Base-by-base conservation (phyloP, 2,113 vertebrate species). In the Cryptotis parvus region DNA sequence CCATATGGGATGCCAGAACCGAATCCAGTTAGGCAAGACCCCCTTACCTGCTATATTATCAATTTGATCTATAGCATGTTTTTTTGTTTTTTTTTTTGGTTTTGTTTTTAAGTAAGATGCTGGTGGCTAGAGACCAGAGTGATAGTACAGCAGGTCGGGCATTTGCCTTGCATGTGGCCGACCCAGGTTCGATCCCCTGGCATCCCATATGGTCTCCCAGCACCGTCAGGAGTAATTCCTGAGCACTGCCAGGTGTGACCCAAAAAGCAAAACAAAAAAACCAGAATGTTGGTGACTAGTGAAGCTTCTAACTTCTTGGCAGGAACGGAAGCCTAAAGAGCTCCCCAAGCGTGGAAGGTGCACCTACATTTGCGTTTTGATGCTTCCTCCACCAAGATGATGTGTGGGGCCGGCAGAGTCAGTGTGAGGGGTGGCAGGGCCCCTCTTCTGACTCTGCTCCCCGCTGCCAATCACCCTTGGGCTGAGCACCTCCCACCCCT, bases 51-150 rank as follows among this genome's bases (percentile, higher is more conserved):
- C 58, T 61, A 20, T 61, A 26, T 20, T 61, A 61, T 26, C 58
- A 61, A 2, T 26, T 61, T 4, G 26, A 6, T 20, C 58, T 26
- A 26, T 5, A 61, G 58, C 26, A 15, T 26, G 4, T 61, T 61
- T 58, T 80, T 82, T 73, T 20, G n/a, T 66, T 45, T 45, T 81
- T 92, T 1, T 78, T 78, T 84, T 80, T 73, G 79, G 90, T 77
- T 68, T 18, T 4, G 33, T 33, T 63, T 55, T 70, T 77, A 39
- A 1, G 1, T 81, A 26, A 37, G 49, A 58, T 49, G 45, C 26
- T 27, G 75, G 58, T 68, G 52, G 72, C 37, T 65, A n/a, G n/a
- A n/a, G n/a, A n/a, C n/a, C n/a, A n/a, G n/a, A n/a, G n/a, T n/a
- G n/a, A n/a, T n/a, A n/a, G n/a, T n/a, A n/a, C n/a, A n/a, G n/a